Conservation (phyloP, 2,797 vertebrate genomes). For the Micromesistius poutassou region DNA sequence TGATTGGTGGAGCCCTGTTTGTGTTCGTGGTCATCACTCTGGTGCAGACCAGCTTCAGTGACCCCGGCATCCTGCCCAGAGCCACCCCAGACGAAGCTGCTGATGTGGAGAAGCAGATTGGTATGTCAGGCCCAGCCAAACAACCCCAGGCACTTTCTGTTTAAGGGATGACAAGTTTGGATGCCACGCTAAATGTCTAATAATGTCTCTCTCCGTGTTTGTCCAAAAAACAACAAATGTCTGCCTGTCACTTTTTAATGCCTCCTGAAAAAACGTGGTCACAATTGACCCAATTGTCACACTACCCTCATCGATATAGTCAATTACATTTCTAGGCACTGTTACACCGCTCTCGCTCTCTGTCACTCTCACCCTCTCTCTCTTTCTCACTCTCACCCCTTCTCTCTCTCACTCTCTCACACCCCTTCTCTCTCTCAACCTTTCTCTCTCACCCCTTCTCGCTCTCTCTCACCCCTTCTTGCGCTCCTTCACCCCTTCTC, state of each 20-base stretch:
- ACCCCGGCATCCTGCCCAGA: constrained; percentile 91
- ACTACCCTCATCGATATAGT: neutral
- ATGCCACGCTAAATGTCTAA: neutral
- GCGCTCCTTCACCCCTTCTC: too few species aligned
- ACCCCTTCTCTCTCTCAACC: too few species aligned
- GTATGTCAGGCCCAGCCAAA: constrained; percentile 58
- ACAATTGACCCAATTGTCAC: neutral
- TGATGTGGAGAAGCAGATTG: constrained; percentile 87
- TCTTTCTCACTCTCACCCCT: too few species aligned
- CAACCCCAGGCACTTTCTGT: neutral
- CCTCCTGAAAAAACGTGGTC: neutral
- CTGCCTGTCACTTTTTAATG: neutral
- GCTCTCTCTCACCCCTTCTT: too few species aligned
- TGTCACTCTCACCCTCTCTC: too few species aligned
- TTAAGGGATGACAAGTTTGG: neutral
- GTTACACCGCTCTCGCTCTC: too few species aligned
- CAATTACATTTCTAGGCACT: neutral
- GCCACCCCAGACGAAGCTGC: constrained; percentile 90
- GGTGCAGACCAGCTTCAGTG: constrained; percentile 91
- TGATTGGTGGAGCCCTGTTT: constrained; percentile 86
- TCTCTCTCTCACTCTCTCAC: too few species aligned
- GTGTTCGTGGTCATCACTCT: constrained; percentile 90
- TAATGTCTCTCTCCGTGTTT: too few species aligned
- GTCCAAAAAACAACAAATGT: neutral
- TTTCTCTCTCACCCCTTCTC: too few species aligned